Evolutionary conservation across 2,888 invertebrate species (phyloP).

Genomic region (Ypsolopha sequella): DNA sequence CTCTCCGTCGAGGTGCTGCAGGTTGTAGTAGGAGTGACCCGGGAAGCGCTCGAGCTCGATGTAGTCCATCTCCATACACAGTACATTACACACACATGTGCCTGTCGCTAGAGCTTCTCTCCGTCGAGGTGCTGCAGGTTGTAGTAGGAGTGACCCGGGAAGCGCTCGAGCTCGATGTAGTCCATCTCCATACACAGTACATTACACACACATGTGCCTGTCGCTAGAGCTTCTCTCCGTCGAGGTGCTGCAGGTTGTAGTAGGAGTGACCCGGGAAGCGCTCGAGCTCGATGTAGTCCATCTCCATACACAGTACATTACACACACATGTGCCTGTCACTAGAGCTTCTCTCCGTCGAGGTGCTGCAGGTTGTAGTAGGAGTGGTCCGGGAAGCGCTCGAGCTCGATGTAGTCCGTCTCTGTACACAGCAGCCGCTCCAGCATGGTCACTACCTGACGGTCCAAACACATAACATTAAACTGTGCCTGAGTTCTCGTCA

Average conservation of each 20-base stretch:
- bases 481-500: no score
- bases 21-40: slow-evolving; percentile 92
- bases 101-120: slow-evolving; percentile 67
- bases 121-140: slow-evolving; percentile 88
- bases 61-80: slow-evolving; percentile 77
- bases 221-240: slow-evolving; percentile 78
- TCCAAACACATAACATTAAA: no score
- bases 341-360: slow-evolving; percentile 84
- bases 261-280: slow-evolving; percentile 94
- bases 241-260: slow-evolving; percentile 86
- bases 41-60: slow-evolving; percentile 93
- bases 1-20: slow-evolving; percentile 87
- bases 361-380: slow-evolving; percentile 89
- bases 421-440: slow-evolving; percentile 87
- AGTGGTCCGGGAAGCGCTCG: slow-evolving; percentile 92
- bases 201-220: slow-evolving; percentile 70
- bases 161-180: slow-evolving; percentile 92
- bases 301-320: slow-evolving; percentile 87
- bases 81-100: no score
- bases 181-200: slow-evolving; percentile 91
- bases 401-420: slow-evolving; percentile 95
- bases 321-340: slow-evolving; percentile 59
- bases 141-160: slow-evolving; percentile 94
- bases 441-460: slow-evolving; percentile 66
- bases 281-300: slow-evolving; percentile 93